Base-by-base conservation (phyloP, 2,113 vertebrate genomes). In the Istiophorus platypterus region DNA sequence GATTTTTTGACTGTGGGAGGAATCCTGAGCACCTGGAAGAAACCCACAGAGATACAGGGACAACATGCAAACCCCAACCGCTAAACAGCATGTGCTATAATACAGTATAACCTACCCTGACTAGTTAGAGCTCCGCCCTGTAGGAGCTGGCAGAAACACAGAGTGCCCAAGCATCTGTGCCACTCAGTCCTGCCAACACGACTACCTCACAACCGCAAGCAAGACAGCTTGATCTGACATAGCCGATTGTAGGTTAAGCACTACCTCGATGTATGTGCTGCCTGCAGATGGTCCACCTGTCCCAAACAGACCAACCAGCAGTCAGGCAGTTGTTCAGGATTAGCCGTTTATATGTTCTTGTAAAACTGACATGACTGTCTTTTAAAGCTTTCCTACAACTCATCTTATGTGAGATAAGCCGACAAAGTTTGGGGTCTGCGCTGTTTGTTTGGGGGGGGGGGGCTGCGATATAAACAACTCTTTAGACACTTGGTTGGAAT, bases 171-270 rank as follows among this genome's bases (percentile, higher is more conserved):
- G 75, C 86, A 89, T 85, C 76, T 85, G 86, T 83, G 81, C 29
- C 80, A 47, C 45, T 76, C 57, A 15, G 80, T 42, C 49, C 52
- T 89, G 86, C 82, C 88, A 88, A 84, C 37, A 39, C 4, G 45
- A 76, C 74, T 42, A 47, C 75, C 75, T 74, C 75, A 62, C 18
- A 7, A 77, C 75, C 1, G n/a, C 18, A 42, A 87, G 75, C 52
- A 57, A 71, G 76, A 81, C 78, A 74, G 81, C 85, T 84, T 80
- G 83, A 81, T 70, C 61, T 76, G 85, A 88, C 85, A 86, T 37
- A 78, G 49, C 18, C 45, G 41, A 85, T 74, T 84, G 82, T 78
- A 72, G 88, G 80, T 88, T 88, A 88, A 91, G 85, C 71, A 79
- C 67, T 67, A 80, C 56, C 72, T 78, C 51, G 15, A 66, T 63